These are phyloP conservation scores for Sebastes schlegelii DNA, from an alignment of 2,113 vertebrate species.

Conservation along the genomic window DNA sequence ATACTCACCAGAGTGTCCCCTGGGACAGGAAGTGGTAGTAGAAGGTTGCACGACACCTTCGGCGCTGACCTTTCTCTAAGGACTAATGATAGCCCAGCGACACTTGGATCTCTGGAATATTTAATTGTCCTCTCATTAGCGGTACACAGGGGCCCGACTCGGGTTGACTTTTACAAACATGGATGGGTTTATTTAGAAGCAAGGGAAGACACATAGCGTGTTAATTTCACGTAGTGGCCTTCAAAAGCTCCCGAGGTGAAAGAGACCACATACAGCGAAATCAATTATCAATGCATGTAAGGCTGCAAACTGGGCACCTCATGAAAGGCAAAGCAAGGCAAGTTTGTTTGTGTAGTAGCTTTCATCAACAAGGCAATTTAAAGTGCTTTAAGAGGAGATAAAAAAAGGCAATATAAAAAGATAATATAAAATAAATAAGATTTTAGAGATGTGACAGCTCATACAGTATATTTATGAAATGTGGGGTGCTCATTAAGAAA, in stretches of 20 bases:
- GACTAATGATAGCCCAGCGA: conserved; percentile 42
- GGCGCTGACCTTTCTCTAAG: conserved; percentile 66
- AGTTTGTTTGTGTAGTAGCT: background rate
- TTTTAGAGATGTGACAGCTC: background rate
- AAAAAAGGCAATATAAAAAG: background rate
- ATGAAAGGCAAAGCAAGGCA: background rate
- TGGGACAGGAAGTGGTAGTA: conserved; percentile 50
- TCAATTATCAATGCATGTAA: conserved; percentile 19
- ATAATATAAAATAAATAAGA: background rate
- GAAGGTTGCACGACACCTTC: conserved; percentile 56
- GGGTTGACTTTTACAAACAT: conserved; percentile 40
- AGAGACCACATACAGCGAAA: conserved; percentile 11
- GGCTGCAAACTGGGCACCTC: conserved; percentile 7
- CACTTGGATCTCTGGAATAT: conserved; percentile 43
- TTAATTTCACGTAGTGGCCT: conserved; percentile 28
- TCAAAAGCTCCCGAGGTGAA: conserved; percentile 47
- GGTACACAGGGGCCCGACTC: background rate
- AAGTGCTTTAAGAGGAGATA: background rate
- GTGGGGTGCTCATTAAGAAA: background rate
- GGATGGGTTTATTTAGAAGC: conserved; percentile 31
- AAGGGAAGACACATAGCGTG: background rate
- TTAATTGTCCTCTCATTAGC: conserved; percentile 64
- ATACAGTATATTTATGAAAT: background rate
- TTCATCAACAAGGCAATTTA: background rate
- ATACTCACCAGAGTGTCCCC: conserved; percentile 38